Percentiles rank a stretch among this genome's conserved stretches.
These are phyloP conservation scores for Pinna nobilis DNA, from an alignment of 1,140 invertebrate species.

Conservation along the genomic window DNA sequence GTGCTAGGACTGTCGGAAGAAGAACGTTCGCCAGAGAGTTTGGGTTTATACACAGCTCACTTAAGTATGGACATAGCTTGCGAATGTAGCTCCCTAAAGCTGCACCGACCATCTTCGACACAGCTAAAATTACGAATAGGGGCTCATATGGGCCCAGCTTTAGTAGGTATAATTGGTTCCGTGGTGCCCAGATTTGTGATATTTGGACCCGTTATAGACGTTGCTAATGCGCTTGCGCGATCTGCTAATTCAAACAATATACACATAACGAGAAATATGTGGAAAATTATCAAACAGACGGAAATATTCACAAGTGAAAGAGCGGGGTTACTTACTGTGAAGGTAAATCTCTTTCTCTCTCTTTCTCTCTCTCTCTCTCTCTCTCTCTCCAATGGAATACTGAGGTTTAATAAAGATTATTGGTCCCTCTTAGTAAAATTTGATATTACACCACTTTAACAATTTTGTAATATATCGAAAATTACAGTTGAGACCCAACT, in stretches of 20 bases:
- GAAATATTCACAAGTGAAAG: constrained; percentile 11
- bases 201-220: constrained; percentile 41
- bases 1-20: constrained; percentile 20
- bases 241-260: neutral
- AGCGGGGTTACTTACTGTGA: constrained; percentile 24
- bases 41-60: constrained; percentile 18
- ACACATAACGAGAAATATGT: constrained; percentile 18
- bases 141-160: constrained; percentile 35
- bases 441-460: no score
- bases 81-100: neutral
- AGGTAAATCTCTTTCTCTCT: neutral
- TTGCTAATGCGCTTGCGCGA: constrained; percentile 21
- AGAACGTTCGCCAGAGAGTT: neutral
- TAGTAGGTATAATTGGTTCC: constrained; percentile 29
- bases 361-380: neutral
- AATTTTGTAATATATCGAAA: no score
- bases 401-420: no score
- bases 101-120: neutral
- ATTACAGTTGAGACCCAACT: no score
- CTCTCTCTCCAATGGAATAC: no score
- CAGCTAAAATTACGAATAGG: constrained; percentile 33
- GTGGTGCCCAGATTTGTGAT: constrained; percentile 42
- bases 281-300: neutral
- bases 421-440: no score
- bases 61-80: constrained; percentile 32